These are phyloP conservation scores for Oppia nitens DNA, from an alignment of 1,140 invertebrate genomes.

Conservation along the genomic window DNA sequence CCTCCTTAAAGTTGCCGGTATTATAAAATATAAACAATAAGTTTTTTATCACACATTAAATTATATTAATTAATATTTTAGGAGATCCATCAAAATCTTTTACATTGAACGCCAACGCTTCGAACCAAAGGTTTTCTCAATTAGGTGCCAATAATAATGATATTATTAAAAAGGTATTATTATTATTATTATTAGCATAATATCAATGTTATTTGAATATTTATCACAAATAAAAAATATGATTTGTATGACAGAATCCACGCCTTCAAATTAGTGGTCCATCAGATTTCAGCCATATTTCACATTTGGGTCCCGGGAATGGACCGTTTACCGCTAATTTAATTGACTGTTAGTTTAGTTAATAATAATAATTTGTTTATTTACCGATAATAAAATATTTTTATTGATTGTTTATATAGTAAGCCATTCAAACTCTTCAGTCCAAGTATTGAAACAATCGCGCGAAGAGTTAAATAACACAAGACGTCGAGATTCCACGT, in stretches of 20 bases:
- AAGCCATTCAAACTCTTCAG: neutral
- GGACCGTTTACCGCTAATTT: conserved; percentile 30
- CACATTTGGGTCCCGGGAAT: conserved; percentile 93
- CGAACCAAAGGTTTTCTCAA: conserved; percentile 1
- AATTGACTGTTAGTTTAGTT: conserved; percentile 16
- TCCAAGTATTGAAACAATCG: neutral
- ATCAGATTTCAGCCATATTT: conserved; percentile 95
- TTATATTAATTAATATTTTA: no score
- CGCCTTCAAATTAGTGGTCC: conserved; percentile 83
- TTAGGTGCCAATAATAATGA: neutral
- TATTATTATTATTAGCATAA: neutral
- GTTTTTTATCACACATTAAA: no score
- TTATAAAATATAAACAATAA: neutral
- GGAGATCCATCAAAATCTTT: conserved; percentile 7
- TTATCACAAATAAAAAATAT: conserved; percentile 13
- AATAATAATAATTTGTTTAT: neutral
- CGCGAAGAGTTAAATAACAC: neutral
- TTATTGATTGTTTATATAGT: neutral
- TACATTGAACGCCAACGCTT: neutral
- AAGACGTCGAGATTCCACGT: neutral
- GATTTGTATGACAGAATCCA: conserved; percentile 64
- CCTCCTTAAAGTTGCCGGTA: neutral
- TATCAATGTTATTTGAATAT: conserved; percentile 13
- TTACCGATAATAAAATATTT: neutral
- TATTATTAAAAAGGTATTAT: conserved; percentile 6